A percentile compares a stretch with the other conserved stretches of the same genome.
Conservation (phyloP, 2,113 vertebrate species). For the Girardinichthys multiradiatus region DNA sequence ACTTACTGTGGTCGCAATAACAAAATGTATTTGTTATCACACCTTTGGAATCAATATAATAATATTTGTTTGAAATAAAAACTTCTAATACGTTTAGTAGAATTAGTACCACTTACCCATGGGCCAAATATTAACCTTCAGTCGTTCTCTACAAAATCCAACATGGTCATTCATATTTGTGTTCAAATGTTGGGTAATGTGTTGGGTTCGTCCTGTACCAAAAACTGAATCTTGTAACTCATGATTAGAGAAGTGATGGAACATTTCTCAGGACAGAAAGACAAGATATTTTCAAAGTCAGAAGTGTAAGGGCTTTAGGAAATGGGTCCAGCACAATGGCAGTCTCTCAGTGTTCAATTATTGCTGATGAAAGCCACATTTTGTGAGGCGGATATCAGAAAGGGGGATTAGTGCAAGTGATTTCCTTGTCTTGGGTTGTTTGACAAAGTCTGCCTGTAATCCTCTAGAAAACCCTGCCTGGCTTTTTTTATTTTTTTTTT, state of each 20-base stretch:
- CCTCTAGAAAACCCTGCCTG: slow-evolving; percentile 70
- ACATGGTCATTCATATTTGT: no score
- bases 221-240: not conserved
- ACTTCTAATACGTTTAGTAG: not conserved
- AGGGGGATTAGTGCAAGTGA: slow-evolving; percentile 75
- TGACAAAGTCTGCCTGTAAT: slow-evolving; percentile 74
- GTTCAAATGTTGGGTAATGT: no score
- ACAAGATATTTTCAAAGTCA: slow-evolving; percentile 69
- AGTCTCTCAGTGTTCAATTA: slow-evolving; percentile 75
- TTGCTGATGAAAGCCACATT: slow-evolving; percentile 80
- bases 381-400: slow-evolving; percentile 76
- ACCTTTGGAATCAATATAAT: no score
- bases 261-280: slow-evolving; percentile 28
- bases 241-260: slow-evolving; percentile 21
- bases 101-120: not conserved
- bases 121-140: not conserved
- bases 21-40: no score
- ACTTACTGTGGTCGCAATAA: no score
- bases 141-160: no score
- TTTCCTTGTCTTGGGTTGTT: slow-evolving; percentile 72
- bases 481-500: slow-evolving; percentile 48
- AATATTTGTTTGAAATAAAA: not conserved
- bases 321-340: slow-evolving; percentile 59
- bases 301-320: slow-evolving; percentile 48
- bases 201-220: no score